phyloP scores from a whole-genome alignment of 1,140 invertebrate genomes.

The Wasmannia auropunctata region DNA sequence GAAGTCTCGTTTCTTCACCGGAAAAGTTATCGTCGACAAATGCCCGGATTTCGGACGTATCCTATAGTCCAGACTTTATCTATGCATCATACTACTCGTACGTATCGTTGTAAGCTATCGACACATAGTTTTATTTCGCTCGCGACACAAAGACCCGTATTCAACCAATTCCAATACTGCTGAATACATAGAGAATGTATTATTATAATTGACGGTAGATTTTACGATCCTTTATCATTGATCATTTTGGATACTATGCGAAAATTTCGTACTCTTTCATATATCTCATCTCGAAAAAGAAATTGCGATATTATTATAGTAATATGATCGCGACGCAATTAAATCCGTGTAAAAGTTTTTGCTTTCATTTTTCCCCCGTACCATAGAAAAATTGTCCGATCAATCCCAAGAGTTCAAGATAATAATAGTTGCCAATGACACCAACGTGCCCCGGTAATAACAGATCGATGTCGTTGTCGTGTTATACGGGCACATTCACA shows the following conservation, averaged over 20 bases:
- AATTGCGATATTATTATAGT: background rate
- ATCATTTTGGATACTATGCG: background rate
- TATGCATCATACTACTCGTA: constrained; percentile 1
- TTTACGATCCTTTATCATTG: background rate
- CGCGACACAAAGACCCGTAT: background rate
- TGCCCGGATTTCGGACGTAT: no score
- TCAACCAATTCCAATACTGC: background rate
- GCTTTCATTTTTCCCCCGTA: constrained; percentile 20
- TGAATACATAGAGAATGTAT: background rate
- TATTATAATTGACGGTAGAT: background rate
- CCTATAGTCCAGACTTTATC: background rate
- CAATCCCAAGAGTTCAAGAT: background rate
- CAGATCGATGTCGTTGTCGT: constrained; percentile 28
- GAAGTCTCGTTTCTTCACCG: background rate
- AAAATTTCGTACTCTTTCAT: background rate
- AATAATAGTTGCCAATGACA: constrained; percentile 52
- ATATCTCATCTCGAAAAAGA: background rate
- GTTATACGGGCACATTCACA: constrained; percentile 27
- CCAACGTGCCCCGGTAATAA: constrained; percentile 20
- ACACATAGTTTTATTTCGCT: background rate
- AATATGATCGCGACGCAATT: background rate
- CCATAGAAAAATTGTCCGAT: background rate
- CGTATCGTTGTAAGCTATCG: background rate
- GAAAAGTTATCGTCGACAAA: background rate
- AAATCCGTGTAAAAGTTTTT: background rate